Percentiles rank a stretch among this genome's conserved stretches.
These are phyloP conservation scores for Cercopithecus mona DNA, from an alignment of 2,113 vertebrate species.

Conservation along the genomic window DNA sequence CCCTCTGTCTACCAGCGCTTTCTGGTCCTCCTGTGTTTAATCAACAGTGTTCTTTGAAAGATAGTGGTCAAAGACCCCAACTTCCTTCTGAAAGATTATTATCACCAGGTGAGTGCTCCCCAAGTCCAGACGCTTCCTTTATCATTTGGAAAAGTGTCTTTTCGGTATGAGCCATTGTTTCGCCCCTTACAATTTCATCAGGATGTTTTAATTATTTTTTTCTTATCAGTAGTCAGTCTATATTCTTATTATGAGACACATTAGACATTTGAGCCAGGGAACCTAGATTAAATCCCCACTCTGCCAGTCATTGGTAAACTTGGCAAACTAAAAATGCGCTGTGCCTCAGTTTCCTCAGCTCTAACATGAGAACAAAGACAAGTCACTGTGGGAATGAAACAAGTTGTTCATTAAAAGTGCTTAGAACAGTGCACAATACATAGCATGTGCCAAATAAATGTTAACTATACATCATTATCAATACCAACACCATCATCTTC, in stretches of 20 bases:
- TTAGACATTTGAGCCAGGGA: not conserved
- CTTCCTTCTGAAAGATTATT: not conserved
- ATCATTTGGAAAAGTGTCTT: not conserved
- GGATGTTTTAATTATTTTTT: not conserved
- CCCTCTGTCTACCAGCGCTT: not conserved
- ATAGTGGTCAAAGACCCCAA: not conserved
- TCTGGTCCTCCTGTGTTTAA: slow-evolving; percentile 7
- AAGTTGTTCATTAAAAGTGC: not conserved
- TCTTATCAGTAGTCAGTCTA: not conserved
- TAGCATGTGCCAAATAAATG: not conserved
- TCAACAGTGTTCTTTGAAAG: not conserved
- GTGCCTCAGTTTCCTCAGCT: not conserved
- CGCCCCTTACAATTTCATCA: not conserved
- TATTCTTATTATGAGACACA: not conserved
- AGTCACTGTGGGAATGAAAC: not conserved
- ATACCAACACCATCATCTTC: accelerated
- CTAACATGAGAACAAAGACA: not conserved
- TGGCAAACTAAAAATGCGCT: not conserved
- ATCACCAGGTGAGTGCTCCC: not conserved
- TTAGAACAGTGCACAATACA: not conserved
- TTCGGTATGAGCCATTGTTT: not conserved
- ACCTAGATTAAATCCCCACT: not conserved
- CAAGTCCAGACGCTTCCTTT: not conserved
- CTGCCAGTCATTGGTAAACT: not conserved
- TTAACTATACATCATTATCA: accelerated